phyloP scores from a whole-genome alignment of 2,113 vertebrate genomes.

The Dromiciops gliroides region DNA sequence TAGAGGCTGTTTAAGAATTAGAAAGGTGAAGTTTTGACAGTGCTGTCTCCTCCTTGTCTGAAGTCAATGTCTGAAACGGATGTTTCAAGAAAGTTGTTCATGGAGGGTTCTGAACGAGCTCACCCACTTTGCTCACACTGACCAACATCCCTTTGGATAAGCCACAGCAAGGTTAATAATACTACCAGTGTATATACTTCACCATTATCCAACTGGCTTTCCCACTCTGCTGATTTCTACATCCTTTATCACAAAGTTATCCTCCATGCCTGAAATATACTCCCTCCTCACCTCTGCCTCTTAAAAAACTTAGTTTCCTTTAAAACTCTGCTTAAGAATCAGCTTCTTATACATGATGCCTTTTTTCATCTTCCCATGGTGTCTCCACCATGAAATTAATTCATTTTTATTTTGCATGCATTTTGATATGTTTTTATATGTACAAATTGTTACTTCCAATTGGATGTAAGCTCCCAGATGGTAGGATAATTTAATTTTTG shows the following conservation, averaged over 20 bases:
- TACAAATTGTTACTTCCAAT: not conserved
- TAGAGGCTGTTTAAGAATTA: constrained; percentile 72
- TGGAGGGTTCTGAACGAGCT: constrained; percentile 58
- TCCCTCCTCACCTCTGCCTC: not conserved
- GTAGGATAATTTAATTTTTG: not conserved
- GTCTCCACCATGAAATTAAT: not conserved
- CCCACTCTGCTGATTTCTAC: constrained; percentile 7
- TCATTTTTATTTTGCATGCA: not conserved
- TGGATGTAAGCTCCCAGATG: not conserved
- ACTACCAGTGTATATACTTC: constrained; percentile 7
- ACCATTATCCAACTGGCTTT: not conserved
- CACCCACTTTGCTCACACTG: constrained; percentile 61
- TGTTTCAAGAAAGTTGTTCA: constrained; percentile 54
- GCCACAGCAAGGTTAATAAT: constrained; percentile 57
- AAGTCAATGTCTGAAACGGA: constrained; percentile 1
- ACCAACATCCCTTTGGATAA: constrained; percentile 66
- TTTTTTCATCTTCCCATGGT: not conserved
- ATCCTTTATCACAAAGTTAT: not conserved
- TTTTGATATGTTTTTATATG: not conserved
- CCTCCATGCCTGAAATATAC: not conserved
- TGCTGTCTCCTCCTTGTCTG: constrained; percentile 43
- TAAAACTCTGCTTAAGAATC: not conserved
- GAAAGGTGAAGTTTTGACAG: constrained; percentile 77
- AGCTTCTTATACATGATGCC: not conserved
- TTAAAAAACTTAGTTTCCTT: not conserved